Percentiles rank a stretch among this genome's conserved stretches.
Evolutionary conservation across 2,888 invertebrate species (phyloP).

Genomic region (Heliconius hortense): DNA sequence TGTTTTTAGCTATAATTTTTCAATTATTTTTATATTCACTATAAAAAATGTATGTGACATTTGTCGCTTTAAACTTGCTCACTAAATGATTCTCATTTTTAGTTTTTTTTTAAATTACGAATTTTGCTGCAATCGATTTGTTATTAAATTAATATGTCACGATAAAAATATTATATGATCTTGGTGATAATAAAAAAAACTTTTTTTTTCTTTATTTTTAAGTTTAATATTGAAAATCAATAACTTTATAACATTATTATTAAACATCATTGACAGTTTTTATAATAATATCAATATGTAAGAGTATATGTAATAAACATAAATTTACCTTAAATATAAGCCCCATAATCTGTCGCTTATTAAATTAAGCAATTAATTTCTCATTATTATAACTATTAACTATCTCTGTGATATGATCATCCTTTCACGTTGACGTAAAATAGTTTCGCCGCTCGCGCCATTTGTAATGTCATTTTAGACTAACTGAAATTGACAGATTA

Average conservation of each 20-base stretch:
- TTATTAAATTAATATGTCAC: not conserved
- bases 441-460: conserved; percentile 47
- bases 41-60: too few relatives aligned
- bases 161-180: not conserved
- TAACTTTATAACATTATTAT: not conserved
- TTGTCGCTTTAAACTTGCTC: too few relatives aligned
- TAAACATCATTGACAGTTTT: not conserved
- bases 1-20: not conserved
- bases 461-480: conserved; percentile 22
- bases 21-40: not conserved
- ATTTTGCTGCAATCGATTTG: not conserved
- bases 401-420: conserved; percentile 63
- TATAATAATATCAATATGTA: conserved; percentile 6
- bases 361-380: conserved; percentile 37
- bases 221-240: not conserved
- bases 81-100: not conserved
- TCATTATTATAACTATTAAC: conserved; percentile 48
- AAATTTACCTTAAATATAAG: conserved; percentile 9
- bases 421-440: conserved; percentile 52
- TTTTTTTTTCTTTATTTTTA: too few relatives aligned
- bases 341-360: conserved; percentile 27
- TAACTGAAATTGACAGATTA: conserved; percentile 10
- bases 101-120: not conserved
- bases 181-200: not conserved
- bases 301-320: conserved; percentile 1